Percentiles rank a stretch among this genome's conserved stretches.
phyloP scores from a whole-genome alignment of 1,140 invertebrate genomes.

The Hylaeus volcanicus region DNA sequence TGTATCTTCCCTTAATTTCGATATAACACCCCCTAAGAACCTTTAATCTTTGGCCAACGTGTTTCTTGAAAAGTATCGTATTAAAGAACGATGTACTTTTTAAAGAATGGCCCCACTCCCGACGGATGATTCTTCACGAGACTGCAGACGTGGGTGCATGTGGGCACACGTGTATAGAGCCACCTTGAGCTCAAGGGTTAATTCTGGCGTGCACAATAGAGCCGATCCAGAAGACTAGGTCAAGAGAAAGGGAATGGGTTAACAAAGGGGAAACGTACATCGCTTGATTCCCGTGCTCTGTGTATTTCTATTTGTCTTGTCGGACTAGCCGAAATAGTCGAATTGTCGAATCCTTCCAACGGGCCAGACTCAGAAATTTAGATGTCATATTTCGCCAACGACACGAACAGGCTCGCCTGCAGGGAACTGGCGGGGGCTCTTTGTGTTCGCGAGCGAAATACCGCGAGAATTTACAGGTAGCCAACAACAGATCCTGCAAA shows the following conservation, averaged over 20 bases:
- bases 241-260: constrained; percentile 62
- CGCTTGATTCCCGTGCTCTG: constrained; percentile 20
- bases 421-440: background rate
- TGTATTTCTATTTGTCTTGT: constrained; percentile 33
- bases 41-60: too few species aligned
- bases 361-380: background rate
- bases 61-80: background rate
- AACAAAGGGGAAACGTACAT: constrained; percentile 53
- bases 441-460: background rate
- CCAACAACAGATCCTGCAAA: background rate
- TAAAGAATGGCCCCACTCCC: background rate
- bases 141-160: background rate
- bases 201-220: constrained; percentile 57
- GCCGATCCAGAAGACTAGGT: constrained; percentile 61
- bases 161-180: constrained; percentile 10
- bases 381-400: background rate
- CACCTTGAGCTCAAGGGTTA: constrained; percentile 59
- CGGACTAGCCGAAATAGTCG: constrained; percentile 13
- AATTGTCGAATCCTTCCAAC: constrained; percentile 7
- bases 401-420: background rate
- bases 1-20: too few species aligned
- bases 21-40: too few species aligned
- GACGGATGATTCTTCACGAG: constrained; percentile 11
- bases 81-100: constrained; percentile 19
- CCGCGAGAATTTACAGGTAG: background rate